Conservation (phyloP, 2,888 invertebrate genomes). For the Malthinus seriepunctatus region DNA sequence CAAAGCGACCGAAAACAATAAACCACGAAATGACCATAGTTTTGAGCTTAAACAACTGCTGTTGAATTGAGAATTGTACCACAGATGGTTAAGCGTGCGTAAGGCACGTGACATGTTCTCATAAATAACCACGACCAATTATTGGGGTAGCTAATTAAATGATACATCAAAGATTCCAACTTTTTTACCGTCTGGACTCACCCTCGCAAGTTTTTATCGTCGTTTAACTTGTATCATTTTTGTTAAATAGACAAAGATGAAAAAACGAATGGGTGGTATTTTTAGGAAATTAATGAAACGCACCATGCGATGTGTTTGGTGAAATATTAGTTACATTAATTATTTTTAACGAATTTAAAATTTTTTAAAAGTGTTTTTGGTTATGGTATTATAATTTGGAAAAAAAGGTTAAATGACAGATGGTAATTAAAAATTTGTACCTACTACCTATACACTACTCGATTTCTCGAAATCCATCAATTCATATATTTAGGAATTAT, state of each 20-base stretch:
- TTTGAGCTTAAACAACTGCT: constrained; percentile 40
- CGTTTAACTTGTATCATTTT: constrained; percentile 12
- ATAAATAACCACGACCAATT: constrained; percentile 46
- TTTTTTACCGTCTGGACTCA: constrained; percentile 18
- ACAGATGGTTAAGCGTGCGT: constrained; percentile 48
- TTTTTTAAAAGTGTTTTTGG: constrained; percentile 24
- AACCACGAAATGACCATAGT: constrained; percentile 35
- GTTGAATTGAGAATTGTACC: constrained; percentile 44
- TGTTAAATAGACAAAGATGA: constrained; percentile 6
- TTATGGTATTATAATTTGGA: constrained; percentile 15
- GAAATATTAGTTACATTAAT: constrained; percentile 38
- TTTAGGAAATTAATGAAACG: constrained; percentile 30
- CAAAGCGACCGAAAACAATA: constrained; percentile 41
- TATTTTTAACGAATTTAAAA: constrained; percentile 39
- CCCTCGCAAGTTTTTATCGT: constrained; percentile 19
- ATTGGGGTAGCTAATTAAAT: constrained; percentile 46
- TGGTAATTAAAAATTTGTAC: constrained; percentile 13
- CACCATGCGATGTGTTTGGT: constrained; percentile 35
- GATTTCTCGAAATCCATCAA: no score
- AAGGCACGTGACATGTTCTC: constrained; percentile 48
- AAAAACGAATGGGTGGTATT: constrained; percentile 6
- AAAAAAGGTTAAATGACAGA: constrained; percentile 14
- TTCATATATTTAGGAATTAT: no score
- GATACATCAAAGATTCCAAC: constrained; percentile 42
- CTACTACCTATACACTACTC: not conserved